Conservation (phyloP, 2,888 invertebrate species). For the Andricus quercusramuli region DNA sequence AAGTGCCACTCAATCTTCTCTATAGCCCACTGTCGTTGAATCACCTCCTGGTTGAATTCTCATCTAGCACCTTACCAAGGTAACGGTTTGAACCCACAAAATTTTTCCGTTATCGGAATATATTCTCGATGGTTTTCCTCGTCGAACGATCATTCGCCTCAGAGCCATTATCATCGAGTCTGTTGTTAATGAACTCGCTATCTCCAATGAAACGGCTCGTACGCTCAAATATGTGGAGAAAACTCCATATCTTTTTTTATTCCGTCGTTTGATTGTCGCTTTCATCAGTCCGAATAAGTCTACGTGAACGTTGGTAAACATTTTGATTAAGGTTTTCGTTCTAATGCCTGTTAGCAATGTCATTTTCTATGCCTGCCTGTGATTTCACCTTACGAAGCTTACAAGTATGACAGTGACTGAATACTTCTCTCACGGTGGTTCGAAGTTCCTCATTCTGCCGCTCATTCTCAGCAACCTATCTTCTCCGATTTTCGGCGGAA, state of each 20-base stretch:
- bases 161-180: not conserved
- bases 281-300: not conserved
- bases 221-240: not conserved
- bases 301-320: not conserved
- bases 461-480: no score
- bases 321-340: not conserved
- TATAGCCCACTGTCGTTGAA: no score
- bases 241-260: not conserved
- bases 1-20: no score
- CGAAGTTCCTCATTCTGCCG: not conserved
- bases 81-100: not conserved
- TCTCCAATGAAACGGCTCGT: not conserved
- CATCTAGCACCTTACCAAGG: no score
- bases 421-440: not conserved
- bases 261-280: not conserved
- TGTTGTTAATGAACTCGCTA: not conserved
- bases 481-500: no score
- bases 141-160: not conserved
- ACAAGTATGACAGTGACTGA: not conserved
- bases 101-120: not conserved
- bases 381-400: not conserved
- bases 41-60: not conserved
- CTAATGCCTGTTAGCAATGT: not conserved
- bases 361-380: not conserved
- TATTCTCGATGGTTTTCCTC: not conserved